Evolutionary conservation across 92 coral and sea anemone species (phyloP).

Genomic region (Galaxea fascicularis): DNA sequence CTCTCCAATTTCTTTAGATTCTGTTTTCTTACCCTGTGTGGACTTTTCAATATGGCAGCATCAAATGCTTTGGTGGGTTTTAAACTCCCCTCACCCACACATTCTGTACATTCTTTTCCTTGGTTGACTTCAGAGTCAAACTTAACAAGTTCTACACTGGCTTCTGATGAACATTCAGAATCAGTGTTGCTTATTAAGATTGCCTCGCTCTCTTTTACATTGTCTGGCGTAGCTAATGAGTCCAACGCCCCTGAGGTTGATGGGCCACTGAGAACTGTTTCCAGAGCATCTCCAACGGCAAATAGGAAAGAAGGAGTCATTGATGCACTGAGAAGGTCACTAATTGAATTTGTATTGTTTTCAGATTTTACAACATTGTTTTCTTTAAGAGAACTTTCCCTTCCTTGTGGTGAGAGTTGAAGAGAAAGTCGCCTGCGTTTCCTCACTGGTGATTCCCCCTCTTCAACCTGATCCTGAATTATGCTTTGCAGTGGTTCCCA

Average conservation of each 20-base stretch:
- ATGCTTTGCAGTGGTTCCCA: background rate
- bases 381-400: background rate
- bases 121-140: background rate
- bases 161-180: slow-evolving; percentile 21
- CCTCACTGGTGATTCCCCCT: slow-evolving; percentile 15
- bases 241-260: background rate
- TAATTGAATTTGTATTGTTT: background rate
- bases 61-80: background rate
- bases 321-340: slow-evolving; percentile 10
- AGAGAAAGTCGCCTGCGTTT: slow-evolving; percentile 18
- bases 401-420: background rate
- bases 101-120: background rate
- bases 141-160: background rate
- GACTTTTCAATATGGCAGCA: background rate
- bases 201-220: background rate
- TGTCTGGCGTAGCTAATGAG: too few relatives aligned
- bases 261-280: background rate
- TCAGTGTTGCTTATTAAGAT: slow-evolving; percentile 18
- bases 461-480: background rate
- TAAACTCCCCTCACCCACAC: background rate
- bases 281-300: background rate
- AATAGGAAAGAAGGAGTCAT: slow-evolving; percentile 10
- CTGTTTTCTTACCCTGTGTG: background rate
- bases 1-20: background rate
- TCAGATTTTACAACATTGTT: background rate